Conservation (phyloP, 2,888 invertebrate genomes). For the Drosophila trichaetosa region DNA sequence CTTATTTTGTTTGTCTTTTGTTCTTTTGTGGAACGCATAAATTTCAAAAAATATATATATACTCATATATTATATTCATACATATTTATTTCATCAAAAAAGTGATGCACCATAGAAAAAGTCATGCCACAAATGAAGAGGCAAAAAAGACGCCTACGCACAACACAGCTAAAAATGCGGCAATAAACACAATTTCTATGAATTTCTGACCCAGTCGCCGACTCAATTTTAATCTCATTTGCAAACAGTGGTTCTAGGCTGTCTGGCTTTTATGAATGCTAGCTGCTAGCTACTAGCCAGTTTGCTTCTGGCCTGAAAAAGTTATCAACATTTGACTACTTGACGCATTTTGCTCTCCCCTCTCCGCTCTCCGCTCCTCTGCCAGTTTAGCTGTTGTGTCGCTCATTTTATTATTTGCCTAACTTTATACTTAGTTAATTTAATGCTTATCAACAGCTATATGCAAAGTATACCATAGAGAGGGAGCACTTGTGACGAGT, state of each 20-base stretch:
- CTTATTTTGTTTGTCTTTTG: constrained; percentile 20
- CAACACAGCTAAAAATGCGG: constrained; percentile 6
- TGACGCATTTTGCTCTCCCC: constrained; percentile 33
- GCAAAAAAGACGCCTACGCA: constrained; percentile 29
- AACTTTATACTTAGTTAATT: constrained; percentile 48
- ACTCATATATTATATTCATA: constrained; percentile 1
- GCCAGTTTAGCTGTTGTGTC: not conserved
- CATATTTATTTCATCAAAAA: constrained; percentile 20
- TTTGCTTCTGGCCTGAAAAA: constrained; percentile 17
- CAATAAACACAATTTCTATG: constrained; percentile 21
- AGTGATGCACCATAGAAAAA: constrained; percentile 28
- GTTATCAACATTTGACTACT: constrained; percentile 35
- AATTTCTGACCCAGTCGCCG: constrained; percentile 39
- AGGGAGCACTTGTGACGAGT: constrained; percentile 41
- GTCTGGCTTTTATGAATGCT: not conserved
- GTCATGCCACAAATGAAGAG: constrained; percentile 21
- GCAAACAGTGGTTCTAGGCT: constrained; percentile 9
- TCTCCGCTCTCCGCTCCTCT: not conserved
- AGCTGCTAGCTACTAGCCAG: constrained; percentile 1
- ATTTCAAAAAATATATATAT: constrained; percentile 27
- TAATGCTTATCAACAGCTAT: constrained; percentile 50
- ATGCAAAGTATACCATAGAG: constrained; percentile 34
- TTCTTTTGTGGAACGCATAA: constrained; percentile 42
- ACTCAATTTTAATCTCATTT: constrained; percentile 32
- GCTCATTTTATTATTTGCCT: constrained; percentile 16